A percentile compares a stretch with the other conserved stretches of the same genome.
Evolutionary conservation across 2,888 invertebrate species (phyloP).

Genomic region (Heliconius ethilla): DNA sequence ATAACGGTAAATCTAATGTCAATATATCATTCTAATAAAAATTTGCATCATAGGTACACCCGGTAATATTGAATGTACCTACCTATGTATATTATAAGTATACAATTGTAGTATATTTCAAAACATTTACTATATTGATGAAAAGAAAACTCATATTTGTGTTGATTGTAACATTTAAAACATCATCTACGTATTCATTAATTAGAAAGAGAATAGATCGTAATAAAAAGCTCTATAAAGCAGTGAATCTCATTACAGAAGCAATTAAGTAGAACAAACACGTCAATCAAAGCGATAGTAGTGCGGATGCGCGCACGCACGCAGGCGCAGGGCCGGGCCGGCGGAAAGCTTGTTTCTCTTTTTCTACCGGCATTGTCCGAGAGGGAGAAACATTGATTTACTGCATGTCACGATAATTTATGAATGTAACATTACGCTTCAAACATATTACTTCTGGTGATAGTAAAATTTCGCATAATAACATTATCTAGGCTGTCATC

Average conservation of each 20-base stretch:
- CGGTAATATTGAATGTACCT: neutral
- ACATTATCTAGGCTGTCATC: conserved; percentile 45
- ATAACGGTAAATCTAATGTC: conserved; percentile 13
- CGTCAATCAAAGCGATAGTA: conserved; percentile 57
- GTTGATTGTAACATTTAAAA: conserved; percentile 27
- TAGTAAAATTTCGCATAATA: conserved; percentile 64
- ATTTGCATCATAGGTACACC: conserved; percentile 12
- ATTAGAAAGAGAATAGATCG: conserved; percentile 37
- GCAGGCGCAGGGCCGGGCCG: conserved; percentile 41
- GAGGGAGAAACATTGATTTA: conserved; percentile 46
- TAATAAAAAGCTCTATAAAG: conserved; percentile 52
- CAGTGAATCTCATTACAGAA: conserved; percentile 52
- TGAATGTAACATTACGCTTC: conserved; percentile 44
- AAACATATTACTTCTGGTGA: conserved; percentile 34
- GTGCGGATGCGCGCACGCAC: conserved; percentile 43
- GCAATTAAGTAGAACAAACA: conserved; percentile 59
- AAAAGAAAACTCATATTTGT: neutral
- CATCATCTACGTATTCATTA: conserved; percentile 37
- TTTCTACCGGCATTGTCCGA: conserved; percentile 57
- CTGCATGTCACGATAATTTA: conserved; percentile 48
- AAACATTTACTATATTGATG: neutral
- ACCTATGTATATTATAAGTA: neutral
- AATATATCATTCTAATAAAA: conserved; percentile 4
- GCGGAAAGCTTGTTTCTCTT: conserved; percentile 58
- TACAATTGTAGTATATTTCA: neutral